These are phyloP conservation scores for Labrus mixtus DNA, from an alignment of 2,113 vertebrate genomes.

Conservation along the genomic window DNA sequence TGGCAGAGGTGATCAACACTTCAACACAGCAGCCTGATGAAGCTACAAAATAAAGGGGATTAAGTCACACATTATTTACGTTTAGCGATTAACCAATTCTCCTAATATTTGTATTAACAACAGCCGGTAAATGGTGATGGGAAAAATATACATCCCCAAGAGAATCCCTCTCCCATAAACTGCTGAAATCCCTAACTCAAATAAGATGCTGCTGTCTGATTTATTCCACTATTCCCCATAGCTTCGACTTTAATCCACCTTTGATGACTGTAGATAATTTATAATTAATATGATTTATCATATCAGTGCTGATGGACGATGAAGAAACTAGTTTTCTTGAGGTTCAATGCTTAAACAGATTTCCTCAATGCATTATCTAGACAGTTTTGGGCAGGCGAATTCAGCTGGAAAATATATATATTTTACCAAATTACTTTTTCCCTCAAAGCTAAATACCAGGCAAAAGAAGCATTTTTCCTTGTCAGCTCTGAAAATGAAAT, in stretches of 20 bases:
- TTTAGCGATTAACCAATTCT: neutral
- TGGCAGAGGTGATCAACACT: slow-evolving; percentile 23
- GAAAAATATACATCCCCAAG: neutral
- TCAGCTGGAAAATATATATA: neutral
- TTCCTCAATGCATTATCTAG: slow-evolving; percentile 6
- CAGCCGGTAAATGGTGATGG: neutral
- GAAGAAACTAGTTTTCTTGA: neutral
- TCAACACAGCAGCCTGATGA: neutral
- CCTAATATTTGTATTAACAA: neutral
- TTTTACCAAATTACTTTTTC: neutral
- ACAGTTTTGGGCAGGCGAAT: neutral
- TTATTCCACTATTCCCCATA: slow-evolving; percentile 7
- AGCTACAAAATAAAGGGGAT: neutral
- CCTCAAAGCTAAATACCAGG: slow-evolving; percentile 2
- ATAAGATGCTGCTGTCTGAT: neutral
- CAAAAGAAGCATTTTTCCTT: neutral
- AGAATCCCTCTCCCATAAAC: neutral
- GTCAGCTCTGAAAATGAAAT: slow-evolving; percentile 3
- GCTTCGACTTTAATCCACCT: neutral
- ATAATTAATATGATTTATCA: neutral
- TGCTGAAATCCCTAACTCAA: neutral
- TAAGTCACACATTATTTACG: neutral
- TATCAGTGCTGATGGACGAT: neutral
- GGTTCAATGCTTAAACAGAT: neutral
- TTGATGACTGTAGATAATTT: neutral